Evolutionary conservation across 2,113 vertebrate species (phyloP).

Genomic region (Menidia beryllina): DNA sequence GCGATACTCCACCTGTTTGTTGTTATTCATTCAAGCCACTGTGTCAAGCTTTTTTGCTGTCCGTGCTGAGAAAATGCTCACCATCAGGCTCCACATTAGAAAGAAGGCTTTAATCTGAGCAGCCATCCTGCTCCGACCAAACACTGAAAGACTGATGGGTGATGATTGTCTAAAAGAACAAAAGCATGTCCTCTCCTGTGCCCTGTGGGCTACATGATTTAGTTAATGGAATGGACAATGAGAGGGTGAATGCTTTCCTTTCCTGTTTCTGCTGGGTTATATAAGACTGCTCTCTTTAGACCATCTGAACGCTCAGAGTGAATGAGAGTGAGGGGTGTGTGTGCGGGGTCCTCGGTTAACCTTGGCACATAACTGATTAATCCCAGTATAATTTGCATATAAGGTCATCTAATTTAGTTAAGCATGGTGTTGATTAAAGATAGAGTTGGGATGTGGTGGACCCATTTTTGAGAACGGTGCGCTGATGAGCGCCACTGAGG

Average conservation of each 20-base stretch:
- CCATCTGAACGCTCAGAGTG: slow-evolving; percentile 27
- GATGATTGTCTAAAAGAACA: slow-evolving; percentile 29
- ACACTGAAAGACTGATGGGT: slow-evolving; percentile 15
- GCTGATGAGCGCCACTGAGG: slow-evolving; percentile 28
- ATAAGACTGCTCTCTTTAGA: slow-evolving; percentile 49
- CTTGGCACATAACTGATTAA: slow-evolving; percentile 66
- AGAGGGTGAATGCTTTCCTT: slow-evolving; percentile 21
- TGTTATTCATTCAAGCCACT: slow-evolving; percentile 24
- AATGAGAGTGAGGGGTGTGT: slow-evolving; percentile 26
- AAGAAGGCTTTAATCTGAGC: slow-evolving; percentile 37
- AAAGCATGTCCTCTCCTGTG: slow-evolving; percentile 36
- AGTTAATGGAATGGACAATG: slow-evolving; percentile 49
- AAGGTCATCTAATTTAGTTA: slow-evolving; percentile 70
- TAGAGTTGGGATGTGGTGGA: slow-evolving; percentile 16
- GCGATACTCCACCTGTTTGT: slow-evolving; percentile 37
- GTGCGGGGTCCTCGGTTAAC: slow-evolving; percentile 67
- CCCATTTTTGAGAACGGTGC: slow-evolving; percentile 24
- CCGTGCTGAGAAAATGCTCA: slow-evolving; percentile 21
- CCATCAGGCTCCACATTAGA: slow-evolving; percentile 26
- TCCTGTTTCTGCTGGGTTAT: slow-evolving; percentile 52
- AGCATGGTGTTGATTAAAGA: slow-evolving; percentile 51
- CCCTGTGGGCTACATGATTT: slow-evolving; percentile 37
- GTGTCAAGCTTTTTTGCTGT: slow-evolving; percentile 13
- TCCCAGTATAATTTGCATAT: slow-evolving; percentile 66
- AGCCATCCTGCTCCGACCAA: slow-evolving; percentile 26